phyloP scores from a whole-genome alignment of 2,797 vertebrate species.

The Chloroceryle amazona region DNA sequence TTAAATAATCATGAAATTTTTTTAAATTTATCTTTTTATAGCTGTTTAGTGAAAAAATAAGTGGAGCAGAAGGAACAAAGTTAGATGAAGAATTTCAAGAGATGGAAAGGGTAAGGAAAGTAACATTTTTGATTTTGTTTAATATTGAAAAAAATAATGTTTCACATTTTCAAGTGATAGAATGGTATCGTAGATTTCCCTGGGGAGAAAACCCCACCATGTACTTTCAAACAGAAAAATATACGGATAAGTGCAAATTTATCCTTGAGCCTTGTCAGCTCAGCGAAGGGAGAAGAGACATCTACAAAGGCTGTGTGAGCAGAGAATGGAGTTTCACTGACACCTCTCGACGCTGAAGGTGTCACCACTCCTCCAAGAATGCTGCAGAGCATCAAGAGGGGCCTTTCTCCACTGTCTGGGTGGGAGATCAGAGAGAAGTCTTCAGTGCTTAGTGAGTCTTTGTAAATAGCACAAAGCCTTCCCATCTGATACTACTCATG shows the following conservation, averaged over 20 bases:
- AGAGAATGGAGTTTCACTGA: neutral
- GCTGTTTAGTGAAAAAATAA: slow-evolving; percentile 96
- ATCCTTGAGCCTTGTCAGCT: neutral
- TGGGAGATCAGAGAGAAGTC: neutral
- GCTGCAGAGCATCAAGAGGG: neutral
- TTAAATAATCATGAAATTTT: neutral
- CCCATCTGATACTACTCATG: neutral
- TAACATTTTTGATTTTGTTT: neutral
- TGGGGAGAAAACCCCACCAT: neutral
- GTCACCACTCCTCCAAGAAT: neutral
- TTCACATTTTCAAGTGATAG: neutral
- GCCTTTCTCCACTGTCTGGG: neutral
- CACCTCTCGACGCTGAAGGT: accelerated
- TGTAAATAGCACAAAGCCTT: neutral
- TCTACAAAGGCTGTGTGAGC: neutral
- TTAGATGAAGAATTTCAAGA: slow-evolving; percentile 93
- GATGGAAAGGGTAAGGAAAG: slow-evolving; percentile 92
- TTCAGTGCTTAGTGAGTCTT: neutral
- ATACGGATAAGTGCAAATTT: neutral
- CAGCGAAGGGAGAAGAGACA: neutral
- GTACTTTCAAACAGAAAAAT: neutral
- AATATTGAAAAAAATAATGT: too few species aligned
- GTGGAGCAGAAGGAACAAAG: slow-evolving; percentile 93
- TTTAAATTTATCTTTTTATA: slow-evolving; percentile 69
- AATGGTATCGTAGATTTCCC: neutral